Conservation (phyloP, 2,797 vertebrate genomes). For the Gallirallus australis region DNA sequence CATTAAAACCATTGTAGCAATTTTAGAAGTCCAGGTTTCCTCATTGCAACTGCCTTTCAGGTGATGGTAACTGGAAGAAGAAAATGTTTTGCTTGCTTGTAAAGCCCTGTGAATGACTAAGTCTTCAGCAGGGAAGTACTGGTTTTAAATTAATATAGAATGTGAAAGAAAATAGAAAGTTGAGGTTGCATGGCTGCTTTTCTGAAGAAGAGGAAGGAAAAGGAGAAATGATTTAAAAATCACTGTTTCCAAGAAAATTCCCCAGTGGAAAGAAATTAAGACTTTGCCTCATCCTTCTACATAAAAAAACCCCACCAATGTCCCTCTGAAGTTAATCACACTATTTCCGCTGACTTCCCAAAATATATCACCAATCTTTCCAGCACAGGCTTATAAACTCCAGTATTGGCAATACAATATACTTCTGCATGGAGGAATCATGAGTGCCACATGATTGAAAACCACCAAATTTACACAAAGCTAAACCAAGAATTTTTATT, state of each 20-base stretch:
- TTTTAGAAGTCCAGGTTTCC: background rate
- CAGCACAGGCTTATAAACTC: background rate
- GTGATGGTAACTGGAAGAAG: background rate
- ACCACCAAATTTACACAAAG: background rate
- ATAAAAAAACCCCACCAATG: fast-evolving
- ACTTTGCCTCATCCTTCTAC: background rate
- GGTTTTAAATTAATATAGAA: background rate
- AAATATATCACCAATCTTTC: background rate
- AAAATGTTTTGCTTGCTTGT: background rate
- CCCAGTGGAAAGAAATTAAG: background rate
- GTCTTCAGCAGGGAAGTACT: background rate
- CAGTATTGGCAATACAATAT: background rate
- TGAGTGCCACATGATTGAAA: background rate
- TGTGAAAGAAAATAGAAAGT: background rate
- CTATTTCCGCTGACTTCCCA: background rate
- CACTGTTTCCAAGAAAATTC: background rate
- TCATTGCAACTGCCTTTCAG: background rate
- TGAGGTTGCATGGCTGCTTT: background rate
- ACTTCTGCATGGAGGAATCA: background rate
- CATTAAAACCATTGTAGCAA: background rate
- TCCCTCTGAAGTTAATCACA: background rate
- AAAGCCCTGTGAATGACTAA: background rate
- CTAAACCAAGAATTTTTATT: background rate
- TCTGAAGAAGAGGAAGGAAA: background rate
- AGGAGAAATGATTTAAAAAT: background rate